Evolutionary conservation across 2,113 vertebrate species (phyloP).

Genomic region (Leucosticte australis): DNA sequence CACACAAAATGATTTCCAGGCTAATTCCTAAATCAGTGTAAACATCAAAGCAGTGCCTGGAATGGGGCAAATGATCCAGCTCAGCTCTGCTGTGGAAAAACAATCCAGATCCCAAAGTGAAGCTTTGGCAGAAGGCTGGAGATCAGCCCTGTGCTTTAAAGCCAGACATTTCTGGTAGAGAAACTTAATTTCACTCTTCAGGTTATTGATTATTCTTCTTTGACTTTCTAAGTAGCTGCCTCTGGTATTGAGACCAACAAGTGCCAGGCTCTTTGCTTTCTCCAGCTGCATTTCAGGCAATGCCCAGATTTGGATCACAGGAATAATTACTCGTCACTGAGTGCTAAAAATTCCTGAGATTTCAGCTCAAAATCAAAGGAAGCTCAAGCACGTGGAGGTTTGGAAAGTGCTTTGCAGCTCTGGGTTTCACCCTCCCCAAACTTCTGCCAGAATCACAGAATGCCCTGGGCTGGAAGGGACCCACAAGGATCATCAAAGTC

Average conservation of each 20-base stretch:
- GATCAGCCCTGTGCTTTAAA: not conserved
- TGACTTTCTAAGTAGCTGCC: not conserved
- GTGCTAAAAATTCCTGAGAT: not conserved
- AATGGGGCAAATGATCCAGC: not conserved
- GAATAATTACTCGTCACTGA: not conserved
- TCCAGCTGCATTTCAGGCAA: not conserved
- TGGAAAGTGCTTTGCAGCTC: not conserved
- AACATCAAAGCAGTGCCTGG: not conserved
- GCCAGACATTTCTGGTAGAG: not conserved
- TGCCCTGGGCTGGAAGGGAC: not conserved
- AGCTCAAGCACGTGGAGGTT: not conserved
- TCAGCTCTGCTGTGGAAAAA: not conserved
- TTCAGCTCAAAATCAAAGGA: not conserved
- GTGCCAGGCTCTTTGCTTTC: not conserved
- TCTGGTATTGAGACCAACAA: not conserved
- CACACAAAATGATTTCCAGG: not conserved
- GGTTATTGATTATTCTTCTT: not conserved
- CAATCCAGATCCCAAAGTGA: not conserved
- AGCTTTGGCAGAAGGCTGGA: not conserved
- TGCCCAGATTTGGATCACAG: not conserved
- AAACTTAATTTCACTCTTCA: not conserved
- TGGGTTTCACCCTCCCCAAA: not conserved
- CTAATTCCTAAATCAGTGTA: not conserved
- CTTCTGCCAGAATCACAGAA: not conserved
- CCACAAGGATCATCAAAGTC: not conserved